phyloP scores from a whole-genome alignment of 2,797 vertebrate species.

The Melanotaenia nigrans region DNA sequence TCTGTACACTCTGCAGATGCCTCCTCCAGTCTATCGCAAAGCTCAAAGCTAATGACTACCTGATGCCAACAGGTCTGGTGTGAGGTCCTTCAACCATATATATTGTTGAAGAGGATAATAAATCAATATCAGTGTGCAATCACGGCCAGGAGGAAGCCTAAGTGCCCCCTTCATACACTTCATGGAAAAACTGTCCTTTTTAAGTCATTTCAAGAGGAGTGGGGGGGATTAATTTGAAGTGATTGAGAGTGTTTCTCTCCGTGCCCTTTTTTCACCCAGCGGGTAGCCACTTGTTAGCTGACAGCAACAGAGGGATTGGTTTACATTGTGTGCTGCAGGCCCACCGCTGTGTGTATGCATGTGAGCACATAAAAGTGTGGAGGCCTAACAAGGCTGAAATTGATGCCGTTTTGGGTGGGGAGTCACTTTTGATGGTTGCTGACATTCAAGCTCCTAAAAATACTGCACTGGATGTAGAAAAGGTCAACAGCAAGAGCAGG shows the following conservation, averaged over 20 bases:
- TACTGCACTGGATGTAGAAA: conserved; percentile 57
- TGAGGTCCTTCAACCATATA: conserved; percentile 49
- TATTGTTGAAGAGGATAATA: conserved; percentile 64
- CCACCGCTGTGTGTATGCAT: conserved; percentile 39
- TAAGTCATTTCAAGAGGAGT: conserved; percentile 48
- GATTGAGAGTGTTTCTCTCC: conserved; percentile 81
- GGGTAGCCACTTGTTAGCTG: conserved; percentile 82
- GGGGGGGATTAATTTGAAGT: conserved; percentile 76
- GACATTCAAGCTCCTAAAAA: conserved; percentile 70
- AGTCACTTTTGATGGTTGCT: conserved; percentile 60
- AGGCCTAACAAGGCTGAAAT: conserved; percentile 74
- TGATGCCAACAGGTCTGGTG: conserved; percentile 59
- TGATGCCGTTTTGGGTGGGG: conserved; percentile 63
- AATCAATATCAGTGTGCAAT: conserved; percentile 73
- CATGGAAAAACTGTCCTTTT: conserved; percentile 71
- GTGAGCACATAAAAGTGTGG: conserved; percentile 20
- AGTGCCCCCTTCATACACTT: conserved; percentile 52
- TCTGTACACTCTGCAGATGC: conserved; percentile 35
- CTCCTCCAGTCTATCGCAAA: not conserved
- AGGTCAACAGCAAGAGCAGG: conserved; percentile 62
- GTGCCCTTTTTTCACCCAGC: conserved; percentile 84
- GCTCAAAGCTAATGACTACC: conserved; percentile 45
- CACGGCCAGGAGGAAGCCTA: conserved; percentile 46
- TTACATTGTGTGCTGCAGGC: conserved; percentile 74
- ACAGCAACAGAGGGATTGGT: conserved; percentile 84